A percentile compares a stretch with the other conserved stretches of the same genome.
These are phyloP conservation scores for Oreochromis mossambicus DNA, from an alignment of 2,797 vertebrate species.

Conservation along the genomic window DNA sequence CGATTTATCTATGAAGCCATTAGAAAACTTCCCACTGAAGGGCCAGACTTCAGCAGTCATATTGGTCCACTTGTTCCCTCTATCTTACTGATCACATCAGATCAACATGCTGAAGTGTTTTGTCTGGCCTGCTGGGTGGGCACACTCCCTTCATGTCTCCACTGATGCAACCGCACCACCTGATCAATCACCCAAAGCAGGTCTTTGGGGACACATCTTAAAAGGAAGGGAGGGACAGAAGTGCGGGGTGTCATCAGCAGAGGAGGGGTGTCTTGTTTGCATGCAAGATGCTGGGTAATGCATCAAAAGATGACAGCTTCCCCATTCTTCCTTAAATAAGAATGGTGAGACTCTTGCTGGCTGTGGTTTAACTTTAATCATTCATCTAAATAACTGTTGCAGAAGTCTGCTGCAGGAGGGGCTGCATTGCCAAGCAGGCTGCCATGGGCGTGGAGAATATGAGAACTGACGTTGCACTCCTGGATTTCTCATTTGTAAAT, in stretches of 20 bases:
- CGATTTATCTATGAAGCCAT: slow-evolving; percentile 41
- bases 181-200: slow-evolving; percentile 70
- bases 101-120: slow-evolving; percentile 42
- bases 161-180: slow-evolving; percentile 53
- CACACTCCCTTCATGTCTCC: slow-evolving; percentile 46
- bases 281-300: slow-evolving; percentile 76
- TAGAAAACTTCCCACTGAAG: slow-evolving; percentile 29
- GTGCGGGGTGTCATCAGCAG: not conserved
- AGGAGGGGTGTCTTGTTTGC: slow-evolving; percentile 65
- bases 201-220: slow-evolving; percentile 37
- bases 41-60: slow-evolving; percentile 53
- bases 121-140: slow-evolving; percentile 35
- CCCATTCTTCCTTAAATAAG: slow-evolving; percentile 79
- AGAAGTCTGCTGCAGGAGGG: slow-evolving; percentile 50
- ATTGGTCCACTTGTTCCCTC: slow-evolving; percentile 44
- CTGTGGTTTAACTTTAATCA: slow-evolving; percentile 81
- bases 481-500: slow-evolving; percentile 77
- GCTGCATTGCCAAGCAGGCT: slow-evolving; percentile 15
- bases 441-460: slow-evolving; percentile 48
- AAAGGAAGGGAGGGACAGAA: slow-evolving; percentile 8
- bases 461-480: slow-evolving; percentile 62
- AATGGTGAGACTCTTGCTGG: slow-evolving; percentile 70
- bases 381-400: slow-evolving; percentile 82
- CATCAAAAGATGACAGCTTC: slow-evolving; percentile 81
- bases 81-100: slow-evolving; percentile 52